Percentiles rank a stretch among this genome's conserved stretches.
Evolutionary conservation across 2,113 vertebrate species (phyloP).

Genomic region (Macrotus californicus): DNA sequence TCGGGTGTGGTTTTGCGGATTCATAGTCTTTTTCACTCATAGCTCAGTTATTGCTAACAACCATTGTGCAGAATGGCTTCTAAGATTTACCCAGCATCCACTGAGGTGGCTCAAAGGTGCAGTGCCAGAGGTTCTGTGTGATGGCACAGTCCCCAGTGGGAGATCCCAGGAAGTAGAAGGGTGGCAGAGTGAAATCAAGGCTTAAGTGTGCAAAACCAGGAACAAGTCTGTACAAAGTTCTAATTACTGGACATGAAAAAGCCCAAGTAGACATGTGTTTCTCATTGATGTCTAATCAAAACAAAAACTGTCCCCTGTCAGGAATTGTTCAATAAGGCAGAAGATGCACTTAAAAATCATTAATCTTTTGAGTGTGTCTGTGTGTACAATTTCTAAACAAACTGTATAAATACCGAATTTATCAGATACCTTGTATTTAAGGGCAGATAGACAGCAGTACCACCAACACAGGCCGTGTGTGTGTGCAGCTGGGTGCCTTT

Average conservation of each 20-base stretch:
- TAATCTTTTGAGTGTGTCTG: not conserved
- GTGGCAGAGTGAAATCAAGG: not conserved
- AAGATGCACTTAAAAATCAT: not conserved
- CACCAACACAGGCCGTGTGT: not conserved
- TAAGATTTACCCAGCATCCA: not conserved
- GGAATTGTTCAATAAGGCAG: not conserved
- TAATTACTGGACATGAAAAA: not conserved
- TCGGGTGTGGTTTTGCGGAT: not conserved
- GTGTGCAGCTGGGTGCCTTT: not conserved
- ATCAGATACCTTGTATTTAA: not conserved
- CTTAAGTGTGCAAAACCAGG: not conserved
- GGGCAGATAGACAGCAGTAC: not conserved
- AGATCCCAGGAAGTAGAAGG: accelerated
- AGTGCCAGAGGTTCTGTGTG: not conserved
- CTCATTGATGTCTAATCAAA: not conserved
- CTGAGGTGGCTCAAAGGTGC: not conserved
- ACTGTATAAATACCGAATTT: not conserved
- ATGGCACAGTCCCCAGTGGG: not conserved
- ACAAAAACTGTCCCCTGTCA: not conserved
- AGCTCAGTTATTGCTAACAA: not conserved
- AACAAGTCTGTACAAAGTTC: not conserved
- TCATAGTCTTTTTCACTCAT: not conserved
- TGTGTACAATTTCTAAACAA: not conserved
- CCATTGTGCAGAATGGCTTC: not conserved
- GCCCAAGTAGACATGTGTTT: not conserved